Evolutionary conservation across 2,113 vertebrate species (phyloP).

Genomic region (Passer montanus): DNA sequence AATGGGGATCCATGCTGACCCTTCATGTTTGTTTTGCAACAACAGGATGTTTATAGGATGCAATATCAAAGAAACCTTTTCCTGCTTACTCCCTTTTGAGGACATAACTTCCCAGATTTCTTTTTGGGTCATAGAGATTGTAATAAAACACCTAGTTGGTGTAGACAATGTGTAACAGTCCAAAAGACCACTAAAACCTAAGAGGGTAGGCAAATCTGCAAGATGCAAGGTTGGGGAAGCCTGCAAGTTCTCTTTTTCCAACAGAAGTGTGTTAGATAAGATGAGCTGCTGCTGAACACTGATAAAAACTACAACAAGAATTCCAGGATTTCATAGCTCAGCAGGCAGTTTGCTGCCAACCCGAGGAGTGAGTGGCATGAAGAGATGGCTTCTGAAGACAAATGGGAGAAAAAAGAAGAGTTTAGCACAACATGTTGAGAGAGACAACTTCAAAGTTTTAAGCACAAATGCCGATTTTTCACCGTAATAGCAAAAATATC

Average conservation of each 20-base stretch:
- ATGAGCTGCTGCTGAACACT: neutral
- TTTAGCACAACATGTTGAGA: slow-evolving; percentile 3
- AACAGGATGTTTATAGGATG: neutral
- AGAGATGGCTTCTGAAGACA: slow-evolving; percentile 27
- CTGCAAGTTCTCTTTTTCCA: neutral
- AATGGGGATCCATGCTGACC: neutral
- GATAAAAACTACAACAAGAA: slow-evolving; percentile 8
- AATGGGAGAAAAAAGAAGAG: neutral
- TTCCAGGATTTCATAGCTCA: slow-evolving; percentile 19
- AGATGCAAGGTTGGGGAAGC: neutral
- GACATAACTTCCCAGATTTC: neutral
- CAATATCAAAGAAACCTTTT: neutral
- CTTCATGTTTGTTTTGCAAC: neutral
- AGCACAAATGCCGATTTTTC: neutral
- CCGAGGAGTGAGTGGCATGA: neutral
- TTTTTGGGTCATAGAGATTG: neutral
- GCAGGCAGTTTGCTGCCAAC: neutral
- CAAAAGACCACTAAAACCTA: neutral
- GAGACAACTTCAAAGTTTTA: slow-evolving; percentile 1
- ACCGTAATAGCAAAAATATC: slow-evolving; percentile 10
- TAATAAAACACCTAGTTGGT: neutral
- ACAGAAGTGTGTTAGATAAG: neutral
- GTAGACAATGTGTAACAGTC: neutral
- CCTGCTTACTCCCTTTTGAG: neutral
- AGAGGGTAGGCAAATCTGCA: neutral